phyloP scores from a whole-genome alignment of 2,888 invertebrate genomes.

The Drosophila infuscata region DNA sequence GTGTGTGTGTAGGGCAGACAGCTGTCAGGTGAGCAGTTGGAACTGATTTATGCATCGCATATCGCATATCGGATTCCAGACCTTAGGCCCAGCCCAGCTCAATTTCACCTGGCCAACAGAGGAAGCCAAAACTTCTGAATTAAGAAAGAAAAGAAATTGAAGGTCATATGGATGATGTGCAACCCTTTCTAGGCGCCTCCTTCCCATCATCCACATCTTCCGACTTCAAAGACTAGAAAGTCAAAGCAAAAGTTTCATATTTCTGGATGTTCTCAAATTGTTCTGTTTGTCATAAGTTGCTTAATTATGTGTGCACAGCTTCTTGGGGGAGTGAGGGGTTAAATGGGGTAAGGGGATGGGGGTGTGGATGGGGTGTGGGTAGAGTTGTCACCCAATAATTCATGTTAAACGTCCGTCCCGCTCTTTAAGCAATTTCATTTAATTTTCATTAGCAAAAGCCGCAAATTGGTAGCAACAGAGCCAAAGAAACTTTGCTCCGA shows the following conservation, averaged over 20 bases:
- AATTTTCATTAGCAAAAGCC: conserved; percentile 74
- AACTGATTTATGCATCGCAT: conserved; percentile 72
- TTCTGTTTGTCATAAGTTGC: conserved; percentile 46
- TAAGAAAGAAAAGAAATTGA: not conserved
- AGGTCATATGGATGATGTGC: not conserved
- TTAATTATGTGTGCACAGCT: conserved; percentile 68
- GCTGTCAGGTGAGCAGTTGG: conserved; percentile 64
- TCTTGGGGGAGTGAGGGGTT: not conserved
- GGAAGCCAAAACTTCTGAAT: conserved; percentile 12
- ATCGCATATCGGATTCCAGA: conserved; percentile 28
- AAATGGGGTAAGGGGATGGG: too few relatives aligned
- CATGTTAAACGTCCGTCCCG: conserved; percentile 58
- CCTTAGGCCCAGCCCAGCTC: conserved; percentile 17
- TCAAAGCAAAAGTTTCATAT: conserved; percentile 12
- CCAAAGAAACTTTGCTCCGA: conserved; percentile 48
- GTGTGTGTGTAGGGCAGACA: conserved; percentile 42
- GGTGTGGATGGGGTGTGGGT: not conserved
- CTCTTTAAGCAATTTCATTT: conserved; percentile 77
- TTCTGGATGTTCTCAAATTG: conserved; percentile 27
- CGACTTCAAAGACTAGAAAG: conserved; percentile 42
- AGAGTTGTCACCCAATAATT: conserved; percentile 57
- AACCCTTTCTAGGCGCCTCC: not conserved
- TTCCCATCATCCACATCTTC: not conserved
- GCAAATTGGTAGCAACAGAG: conserved; percentile 64
- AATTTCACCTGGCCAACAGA: conserved; percentile 30